Percentiles rank a stretch among this genome's conserved stretches.
Conservation (phyloP, 35 echinoderm and acorn worm species). For the Diadema setosum region DNA sequence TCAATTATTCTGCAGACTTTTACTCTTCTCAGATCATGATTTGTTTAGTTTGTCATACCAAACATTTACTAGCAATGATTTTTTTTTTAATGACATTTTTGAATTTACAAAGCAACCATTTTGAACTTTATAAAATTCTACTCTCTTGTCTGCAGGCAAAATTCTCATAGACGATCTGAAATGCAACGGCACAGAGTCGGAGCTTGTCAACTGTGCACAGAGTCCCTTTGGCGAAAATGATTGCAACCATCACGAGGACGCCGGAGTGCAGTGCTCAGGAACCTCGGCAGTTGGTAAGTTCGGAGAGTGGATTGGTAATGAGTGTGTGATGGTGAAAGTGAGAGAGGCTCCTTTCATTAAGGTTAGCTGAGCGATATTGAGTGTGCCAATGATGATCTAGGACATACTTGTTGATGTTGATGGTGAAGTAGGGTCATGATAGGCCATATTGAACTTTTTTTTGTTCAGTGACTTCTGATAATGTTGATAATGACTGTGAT, state of each 20-base stretch:
- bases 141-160: constrained; percentile 1
- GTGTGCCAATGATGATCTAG: no score
- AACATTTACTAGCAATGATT: neutral
- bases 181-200: constrained; percentile 65
- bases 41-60: no score
- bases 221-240: constrained; percentile 61
- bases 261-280: constrained; percentile 73
- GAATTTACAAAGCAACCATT: no score
- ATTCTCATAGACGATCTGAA: constrained; percentile 54
- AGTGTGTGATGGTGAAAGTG: no score
- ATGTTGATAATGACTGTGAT: neutral
- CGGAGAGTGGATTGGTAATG: neutral
- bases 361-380: no score
- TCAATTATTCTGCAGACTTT: no score
- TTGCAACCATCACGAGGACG: constrained; percentile 78
- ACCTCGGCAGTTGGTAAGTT: constrained; percentile 50
- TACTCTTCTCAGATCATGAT: no score
- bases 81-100: neutral
- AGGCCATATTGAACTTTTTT: no score
- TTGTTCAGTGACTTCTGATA: neutral
- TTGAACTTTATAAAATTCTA: no score
- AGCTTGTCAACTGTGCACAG: constrained; percentile 83
- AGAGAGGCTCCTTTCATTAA: no score
- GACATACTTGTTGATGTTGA: no score
- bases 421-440: no score